Conservation (phyloP, 1,140 invertebrate species). For the Telenomus remus region DNA sequence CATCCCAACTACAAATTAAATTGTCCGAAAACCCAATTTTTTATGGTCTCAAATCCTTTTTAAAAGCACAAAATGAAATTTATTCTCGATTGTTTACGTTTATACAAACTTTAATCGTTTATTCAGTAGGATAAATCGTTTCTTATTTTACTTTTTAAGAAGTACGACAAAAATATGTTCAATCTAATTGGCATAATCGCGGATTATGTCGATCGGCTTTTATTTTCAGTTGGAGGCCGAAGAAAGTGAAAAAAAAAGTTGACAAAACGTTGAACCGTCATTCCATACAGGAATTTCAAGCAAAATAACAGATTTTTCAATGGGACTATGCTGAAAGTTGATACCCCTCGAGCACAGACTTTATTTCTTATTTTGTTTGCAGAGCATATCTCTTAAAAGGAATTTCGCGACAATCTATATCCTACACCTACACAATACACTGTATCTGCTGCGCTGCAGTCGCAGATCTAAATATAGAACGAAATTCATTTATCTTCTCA, state of each 20-base stretch:
- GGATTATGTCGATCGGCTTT: neutral
- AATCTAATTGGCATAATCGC: neutral
- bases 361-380: conserved; percentile 42
- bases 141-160: too few relatives aligned
- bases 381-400: conserved; percentile 45
- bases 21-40: too few relatives aligned
- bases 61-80: too few relatives aligned
- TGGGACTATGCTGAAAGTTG: conserved; percentile 33
- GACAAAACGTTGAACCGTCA: neutral
- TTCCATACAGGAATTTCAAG: conserved; percentile 3
- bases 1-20: too few relatives aligned
- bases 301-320: conserved; percentile 7
- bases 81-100: too few relatives aligned
- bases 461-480: conserved; percentile 34
- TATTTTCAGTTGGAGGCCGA: neutral
- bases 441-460: conserved; percentile 18
- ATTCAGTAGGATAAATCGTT: too few relatives aligned
- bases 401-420: conserved; percentile 55
- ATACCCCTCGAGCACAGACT: conserved; percentile 32
- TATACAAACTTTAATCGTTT: too few relatives aligned
- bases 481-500: conserved; percentile 2
- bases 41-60: too few relatives aligned
- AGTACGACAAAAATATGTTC: too few relatives aligned
- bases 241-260: conserved; percentile 1
- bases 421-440: conserved; percentile 33